These are phyloP conservation scores for Sebastes vulpes DNA, from an alignment of 2,797 vertebrate species.

Conservation along the genomic window DNA sequence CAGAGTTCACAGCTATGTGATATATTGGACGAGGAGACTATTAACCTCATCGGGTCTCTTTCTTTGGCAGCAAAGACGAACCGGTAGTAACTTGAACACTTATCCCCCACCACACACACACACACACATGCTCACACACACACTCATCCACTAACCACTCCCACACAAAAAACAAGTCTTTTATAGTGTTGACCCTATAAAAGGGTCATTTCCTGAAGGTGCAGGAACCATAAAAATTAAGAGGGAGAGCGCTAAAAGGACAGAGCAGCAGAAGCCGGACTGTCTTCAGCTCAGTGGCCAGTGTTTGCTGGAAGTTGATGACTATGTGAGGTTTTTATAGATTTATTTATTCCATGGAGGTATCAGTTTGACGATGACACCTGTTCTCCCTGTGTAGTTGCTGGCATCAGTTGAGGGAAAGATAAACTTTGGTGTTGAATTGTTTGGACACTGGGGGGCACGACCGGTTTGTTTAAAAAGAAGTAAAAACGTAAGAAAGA, in stretches of 20 bases:
- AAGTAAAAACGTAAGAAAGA: conserved; percentile 71
- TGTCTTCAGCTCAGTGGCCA: conserved; percentile 78
- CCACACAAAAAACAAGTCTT: conserved; percentile 89
- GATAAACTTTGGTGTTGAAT: conserved; percentile 74
- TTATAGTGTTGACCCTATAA: conserved; percentile 96
- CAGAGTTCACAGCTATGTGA: conserved; percentile 92
- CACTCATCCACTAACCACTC: conserved; percentile 83
- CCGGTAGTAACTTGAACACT: conserved; percentile 89
- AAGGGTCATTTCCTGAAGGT: conserved; percentile 93
- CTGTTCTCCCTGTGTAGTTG: conserved; percentile 74
- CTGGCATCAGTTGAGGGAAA: conserved; percentile 66
- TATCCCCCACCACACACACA: conserved; percentile 76
- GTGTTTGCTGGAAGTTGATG: conserved; percentile 83
- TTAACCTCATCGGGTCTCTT: conserved; percentile 91
- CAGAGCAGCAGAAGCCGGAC: conserved; percentile 81
- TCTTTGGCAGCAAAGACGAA: conserved; percentile 87
- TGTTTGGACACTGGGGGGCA: conserved; percentile 70
- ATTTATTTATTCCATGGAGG: conserved; percentile 83
- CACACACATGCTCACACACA: conserved; percentile 50
- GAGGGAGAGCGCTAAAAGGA: conserved; percentile 88
- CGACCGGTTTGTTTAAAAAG: conserved; percentile 77
- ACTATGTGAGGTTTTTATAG: conserved; percentile 87
- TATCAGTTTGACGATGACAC: conserved; percentile 84
- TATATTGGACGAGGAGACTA: conserved; percentile 92
- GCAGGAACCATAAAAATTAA: conserved; percentile 95